Conservation (phyloP, 2,113 vertebrate species). For the Symphodus melops region DNA sequence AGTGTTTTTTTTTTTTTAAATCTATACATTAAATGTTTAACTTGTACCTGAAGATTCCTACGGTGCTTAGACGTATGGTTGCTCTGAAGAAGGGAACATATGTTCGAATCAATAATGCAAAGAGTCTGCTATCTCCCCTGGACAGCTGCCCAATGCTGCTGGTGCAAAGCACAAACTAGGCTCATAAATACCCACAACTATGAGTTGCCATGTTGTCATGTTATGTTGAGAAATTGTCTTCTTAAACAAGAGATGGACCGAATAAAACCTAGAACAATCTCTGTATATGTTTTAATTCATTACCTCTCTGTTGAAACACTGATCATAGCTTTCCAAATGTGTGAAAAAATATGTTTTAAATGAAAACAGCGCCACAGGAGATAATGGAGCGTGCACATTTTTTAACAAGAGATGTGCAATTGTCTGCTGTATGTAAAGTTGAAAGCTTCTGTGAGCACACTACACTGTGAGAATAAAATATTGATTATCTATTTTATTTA, state of each 20-base stretch:
- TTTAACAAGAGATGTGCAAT: no score
- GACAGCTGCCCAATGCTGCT: conserved; percentile 58
- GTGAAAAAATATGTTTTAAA: no score
- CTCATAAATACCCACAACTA: conserved; percentile 28
- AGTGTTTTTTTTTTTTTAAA: conserved; percentile 51
- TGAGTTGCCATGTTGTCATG: conserved; percentile 43
- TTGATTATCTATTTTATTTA: no score
- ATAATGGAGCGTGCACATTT: no score
- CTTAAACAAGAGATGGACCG: conserved; percentile 34
- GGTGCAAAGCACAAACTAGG: conserved; percentile 69
- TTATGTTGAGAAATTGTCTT: conserved; percentile 46
- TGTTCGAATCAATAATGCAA: conserved; percentile 66
- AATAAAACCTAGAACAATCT: conserved; percentile 66
- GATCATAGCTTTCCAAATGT: not conserved
- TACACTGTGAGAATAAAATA: no score
- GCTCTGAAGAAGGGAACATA: conserved; percentile 50
- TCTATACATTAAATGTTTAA: conserved; percentile 52
- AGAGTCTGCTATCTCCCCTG: conserved; percentile 45
- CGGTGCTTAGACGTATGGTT: conserved; percentile 37
- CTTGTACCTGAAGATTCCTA: conserved; percentile 47
- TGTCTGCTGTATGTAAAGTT: no score
- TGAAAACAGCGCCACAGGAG: no score
- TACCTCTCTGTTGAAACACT: conserved; percentile 25
- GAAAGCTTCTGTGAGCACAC: no score
- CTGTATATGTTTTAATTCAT: conserved; percentile 39